Evolutionary conservation across 2,113 vertebrate genomes (phyloP).

Genomic region (Hymenochirus boettgeri): DNA sequence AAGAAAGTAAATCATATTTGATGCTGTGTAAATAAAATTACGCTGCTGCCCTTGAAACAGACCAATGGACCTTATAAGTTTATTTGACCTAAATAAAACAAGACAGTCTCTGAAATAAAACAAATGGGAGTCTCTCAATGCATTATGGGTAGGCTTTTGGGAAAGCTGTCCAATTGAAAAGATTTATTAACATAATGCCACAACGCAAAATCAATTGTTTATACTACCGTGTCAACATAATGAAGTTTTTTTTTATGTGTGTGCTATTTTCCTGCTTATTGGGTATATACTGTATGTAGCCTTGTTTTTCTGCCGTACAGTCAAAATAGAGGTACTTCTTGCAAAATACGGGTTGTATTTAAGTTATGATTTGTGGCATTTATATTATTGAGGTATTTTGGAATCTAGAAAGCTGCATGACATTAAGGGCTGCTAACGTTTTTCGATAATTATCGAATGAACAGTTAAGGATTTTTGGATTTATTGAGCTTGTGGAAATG

Average conservation of each 20-base stretch:
- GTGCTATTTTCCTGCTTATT: background rate
- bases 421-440: too few relatives aligned
- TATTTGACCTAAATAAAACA: constrained; percentile 28
- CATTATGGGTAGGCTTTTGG: constrained; percentile 3
- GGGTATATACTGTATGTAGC: too few relatives aligned
- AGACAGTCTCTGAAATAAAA: constrained; percentile 12
- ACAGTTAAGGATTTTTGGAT: too few relatives aligned
- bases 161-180: background rate
- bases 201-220: constrained; percentile 8
- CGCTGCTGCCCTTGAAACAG: constrained; percentile 11
- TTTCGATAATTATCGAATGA: too few relatives aligned
- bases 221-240: background rate
- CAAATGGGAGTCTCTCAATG: background rate
- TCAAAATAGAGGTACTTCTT: too few relatives aligned
- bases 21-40: constrained; percentile 34
- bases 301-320: too few relatives aligned
- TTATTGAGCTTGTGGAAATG: too few relatives aligned
- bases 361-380: too few relatives aligned
- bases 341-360: too few relatives aligned
- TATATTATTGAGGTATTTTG: too few relatives aligned
- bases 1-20: constrained; percentile 35
- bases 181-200: background rate
- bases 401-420: too few relatives aligned
- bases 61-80: constrained; percentile 17
- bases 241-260: background rate